Evolutionary conservation across 2,888 invertebrate species (phyloP), one percentile per base, ranked within the genome.

Genomic region (Xylophagus ater): DNA sequence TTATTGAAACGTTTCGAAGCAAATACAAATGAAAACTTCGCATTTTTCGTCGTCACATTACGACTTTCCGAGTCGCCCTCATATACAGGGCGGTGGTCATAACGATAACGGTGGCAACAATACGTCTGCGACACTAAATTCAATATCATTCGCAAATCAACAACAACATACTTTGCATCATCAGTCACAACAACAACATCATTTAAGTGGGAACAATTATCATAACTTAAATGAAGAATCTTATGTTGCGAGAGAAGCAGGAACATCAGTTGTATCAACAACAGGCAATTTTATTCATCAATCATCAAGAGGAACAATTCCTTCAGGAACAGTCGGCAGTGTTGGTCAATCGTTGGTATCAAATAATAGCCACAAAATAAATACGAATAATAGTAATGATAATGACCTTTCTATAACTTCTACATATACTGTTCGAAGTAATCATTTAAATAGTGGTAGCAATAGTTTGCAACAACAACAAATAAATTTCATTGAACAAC

Each of bases 51-150:
- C 52, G 49, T 51, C 49, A 46, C 52, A 52, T 47, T 51, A 51
- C 53, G 54, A 54, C 53, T 53, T 54, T 48, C 46, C 51, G 48
- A 49, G 53, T 54, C 54, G 53, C 53, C 51, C 51, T 48, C 44
- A 45, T 45, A 44, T 50, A 45, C 48, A 51, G 53, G 53, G 54
- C 47, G 50, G n/a, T n/a, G n/a, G 47, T 45, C 47, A 50, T 35
- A 46, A 44, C 30, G 47, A 32, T 28, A 48, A 28, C 45, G 46
- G 33, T 41, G 43, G 23, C 34, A 48, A 24, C 32, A 31, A 9
- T 29, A 35, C 40, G 24, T n/a, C 26, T 10, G n/a, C 30, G 20
- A 33, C 13, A 34, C 13, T 30, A 31, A 37, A 31, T 37, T 34
- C 40, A 15, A 40, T 40, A 24, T 40, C 40, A 19, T 40, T 34